Conservation (phyloP, 2,113 vertebrate genomes). For the Columba janthina region DNA sequence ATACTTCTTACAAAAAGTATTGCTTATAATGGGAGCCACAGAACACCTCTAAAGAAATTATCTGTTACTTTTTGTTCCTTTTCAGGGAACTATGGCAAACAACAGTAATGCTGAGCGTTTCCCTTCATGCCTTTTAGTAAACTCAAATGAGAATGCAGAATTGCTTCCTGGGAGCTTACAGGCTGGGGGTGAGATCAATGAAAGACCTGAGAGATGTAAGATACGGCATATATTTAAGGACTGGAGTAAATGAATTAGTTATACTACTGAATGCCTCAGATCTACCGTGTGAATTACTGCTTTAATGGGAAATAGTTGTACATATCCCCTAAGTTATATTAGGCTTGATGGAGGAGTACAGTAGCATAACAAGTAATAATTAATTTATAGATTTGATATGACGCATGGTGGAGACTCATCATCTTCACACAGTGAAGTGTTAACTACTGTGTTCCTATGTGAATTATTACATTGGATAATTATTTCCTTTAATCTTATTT, state of each 20-base stretch:
- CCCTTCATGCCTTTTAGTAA: not conserved
- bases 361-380: not conserved
- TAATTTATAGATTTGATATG: not conserved
- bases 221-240: not conserved
- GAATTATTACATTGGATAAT: not conserved
- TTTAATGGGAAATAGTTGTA: not conserved
- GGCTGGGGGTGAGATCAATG: not conserved
- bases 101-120: not conserved
- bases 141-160: not conserved
- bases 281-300: not conserved
- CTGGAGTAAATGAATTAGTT: not conserved
- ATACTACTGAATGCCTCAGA: not conserved
- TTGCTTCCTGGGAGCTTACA: not conserved
- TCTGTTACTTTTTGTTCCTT: not conserved
- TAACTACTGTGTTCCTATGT: not conserved
- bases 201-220: not conserved
- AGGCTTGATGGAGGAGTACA: not conserved
- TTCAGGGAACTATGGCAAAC: not conserved
- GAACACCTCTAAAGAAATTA: not conserved
- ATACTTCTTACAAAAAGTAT: not conserved
- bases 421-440: not conserved
- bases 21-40: not conserved
- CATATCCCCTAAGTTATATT: not conserved
- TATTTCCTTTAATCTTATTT: not conserved
- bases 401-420: not conserved